Conservation (phyloP, 2,888 invertebrate genomes). For the Euproctis similis region DNA sequence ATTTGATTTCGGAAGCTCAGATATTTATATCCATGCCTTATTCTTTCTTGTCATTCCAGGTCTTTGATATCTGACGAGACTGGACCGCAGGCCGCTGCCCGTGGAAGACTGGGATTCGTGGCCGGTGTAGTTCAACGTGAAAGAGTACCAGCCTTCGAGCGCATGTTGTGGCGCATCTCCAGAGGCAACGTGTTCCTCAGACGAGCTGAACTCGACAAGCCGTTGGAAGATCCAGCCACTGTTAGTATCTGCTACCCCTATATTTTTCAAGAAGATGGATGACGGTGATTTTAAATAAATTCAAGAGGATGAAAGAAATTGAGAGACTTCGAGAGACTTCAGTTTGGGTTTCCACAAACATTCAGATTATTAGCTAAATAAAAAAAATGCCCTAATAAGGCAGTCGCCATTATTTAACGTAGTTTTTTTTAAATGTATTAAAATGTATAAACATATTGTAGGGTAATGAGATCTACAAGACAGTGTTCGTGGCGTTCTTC, state of each 20-base stretch:
- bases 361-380: too few species aligned
- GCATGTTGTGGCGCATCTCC: constrained; percentile 95
- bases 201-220: constrained; percentile 88
- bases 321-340: too few species aligned
- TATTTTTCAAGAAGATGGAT: not conserved
- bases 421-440: too few species aligned
- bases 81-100: constrained; percentile 49
- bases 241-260: constrained; percentile 77
- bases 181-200: constrained; percentile 93
- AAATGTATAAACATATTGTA: too few species aligned
- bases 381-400: too few species aligned
- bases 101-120: constrained; percentile 83
- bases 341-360: too few species aligned
- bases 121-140: constrained; percentile 95
- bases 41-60: too few species aligned
- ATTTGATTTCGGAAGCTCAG: too few species aligned
- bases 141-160: constrained; percentile 90
- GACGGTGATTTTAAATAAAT: not conserved
- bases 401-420: too few species aligned
- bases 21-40: too few species aligned
- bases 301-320: too few species aligned
- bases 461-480: constrained; percentile 92
- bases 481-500: constrained; percentile 91
- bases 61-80: constrained; percentile 66
- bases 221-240: constrained; percentile 88